These are phyloP conservation scores for Rana temporaria DNA, from an alignment of 2,113 vertebrate species.

Conservation along the genomic window DNA sequence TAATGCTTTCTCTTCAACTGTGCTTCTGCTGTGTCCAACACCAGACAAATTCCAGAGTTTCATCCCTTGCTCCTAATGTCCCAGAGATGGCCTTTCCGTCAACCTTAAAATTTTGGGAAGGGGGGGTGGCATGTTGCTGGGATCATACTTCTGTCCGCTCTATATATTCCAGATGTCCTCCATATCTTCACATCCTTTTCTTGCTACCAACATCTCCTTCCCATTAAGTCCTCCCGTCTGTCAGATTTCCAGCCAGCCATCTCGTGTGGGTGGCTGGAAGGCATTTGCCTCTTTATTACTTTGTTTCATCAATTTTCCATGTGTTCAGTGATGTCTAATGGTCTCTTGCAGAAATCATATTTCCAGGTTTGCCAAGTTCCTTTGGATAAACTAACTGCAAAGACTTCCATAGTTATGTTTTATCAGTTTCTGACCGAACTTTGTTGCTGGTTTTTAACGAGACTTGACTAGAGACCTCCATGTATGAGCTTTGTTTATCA, in stretches of 20 bases:
- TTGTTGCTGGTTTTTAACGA: not conserved
- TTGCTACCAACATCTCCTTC: constrained; percentile 32
- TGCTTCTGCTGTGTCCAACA: constrained; percentile 37
- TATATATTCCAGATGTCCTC: constrained; percentile 32
- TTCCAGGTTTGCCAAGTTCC: constrained; percentile 53
- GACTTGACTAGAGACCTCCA: too few relatives aligned
- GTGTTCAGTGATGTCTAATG: constrained; percentile 21
- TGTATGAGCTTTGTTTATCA: too few relatives aligned
- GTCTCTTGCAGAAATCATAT: constrained; percentile 56
- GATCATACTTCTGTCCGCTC: constrained; percentile 24
- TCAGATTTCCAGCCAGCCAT: constrained; percentile 27
- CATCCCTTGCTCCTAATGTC: constrained; percentile 27
- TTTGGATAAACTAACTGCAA: constrained; percentile 56
- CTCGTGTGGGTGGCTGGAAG: not conserved
- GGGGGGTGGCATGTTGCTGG: not conserved
- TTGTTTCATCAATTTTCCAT: not conserved
- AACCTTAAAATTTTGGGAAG: constrained; percentile 25
- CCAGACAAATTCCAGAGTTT: constrained; percentile 31
- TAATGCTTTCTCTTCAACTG: not conserved
- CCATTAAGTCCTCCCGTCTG: constrained; percentile 12
- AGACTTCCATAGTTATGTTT: constrained; percentile 34
- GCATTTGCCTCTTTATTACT: not conserved
- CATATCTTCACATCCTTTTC: constrained; percentile 41
- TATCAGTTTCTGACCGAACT: constrained; percentile 24
- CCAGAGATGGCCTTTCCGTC: constrained; percentile 36